Evolutionary conservation across 2,888 invertebrate genomes (phyloP).

Genomic region (Lobophora halterata): DNA sequence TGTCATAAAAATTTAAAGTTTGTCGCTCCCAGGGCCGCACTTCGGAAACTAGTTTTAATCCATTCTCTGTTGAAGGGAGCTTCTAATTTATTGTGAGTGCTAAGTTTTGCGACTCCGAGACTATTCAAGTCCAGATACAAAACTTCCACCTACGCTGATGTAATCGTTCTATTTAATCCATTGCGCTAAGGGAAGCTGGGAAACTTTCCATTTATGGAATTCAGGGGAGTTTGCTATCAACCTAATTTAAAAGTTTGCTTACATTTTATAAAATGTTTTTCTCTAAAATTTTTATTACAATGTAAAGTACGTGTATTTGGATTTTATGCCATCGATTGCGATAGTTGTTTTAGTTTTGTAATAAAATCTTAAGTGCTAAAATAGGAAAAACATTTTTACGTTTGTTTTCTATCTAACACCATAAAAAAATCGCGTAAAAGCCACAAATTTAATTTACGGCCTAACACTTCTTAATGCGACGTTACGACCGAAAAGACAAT

Average conservation of each 20-base stretch:
- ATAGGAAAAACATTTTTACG: conserved; percentile 30
- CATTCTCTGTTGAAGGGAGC: conserved; percentile 74
- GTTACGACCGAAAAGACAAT: conserved; percentile 27
- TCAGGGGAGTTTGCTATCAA: conserved; percentile 16
- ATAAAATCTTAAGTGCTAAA: conserved; percentile 24
- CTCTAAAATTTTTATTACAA: conserved; percentile 1
- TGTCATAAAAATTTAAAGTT: conserved; percentile 80
- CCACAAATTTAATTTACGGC: conserved; percentile 29
- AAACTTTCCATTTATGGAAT: conserved; percentile 32
- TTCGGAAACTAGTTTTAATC: conserved; percentile 75
- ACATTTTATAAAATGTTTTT: conserved; percentile 6
- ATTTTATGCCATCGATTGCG: conserved; percentile 9
- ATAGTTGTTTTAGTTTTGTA: conserved; percentile 18
- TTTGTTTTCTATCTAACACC: conserved; percentile 30
- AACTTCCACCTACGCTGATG: conserved; percentile 63
- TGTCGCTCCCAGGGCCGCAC: conserved; percentile 61
- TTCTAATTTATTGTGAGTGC: conserved; percentile 79
- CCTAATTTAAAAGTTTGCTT: conserved; percentile 18
- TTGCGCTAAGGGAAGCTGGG: conserved; percentile 49
- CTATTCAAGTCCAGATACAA: conserved; percentile 57
- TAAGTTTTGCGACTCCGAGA: conserved; percentile 56
- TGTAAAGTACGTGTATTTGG: not conserved
- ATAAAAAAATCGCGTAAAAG: conserved; percentile 31
- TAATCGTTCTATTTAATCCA: conserved; percentile 60
- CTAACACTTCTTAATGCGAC: conserved; percentile 31